Evolutionary conservation across 2,113 vertebrate species (phyloP).

Genomic region (Psilopogon haemacephalus): DNA sequence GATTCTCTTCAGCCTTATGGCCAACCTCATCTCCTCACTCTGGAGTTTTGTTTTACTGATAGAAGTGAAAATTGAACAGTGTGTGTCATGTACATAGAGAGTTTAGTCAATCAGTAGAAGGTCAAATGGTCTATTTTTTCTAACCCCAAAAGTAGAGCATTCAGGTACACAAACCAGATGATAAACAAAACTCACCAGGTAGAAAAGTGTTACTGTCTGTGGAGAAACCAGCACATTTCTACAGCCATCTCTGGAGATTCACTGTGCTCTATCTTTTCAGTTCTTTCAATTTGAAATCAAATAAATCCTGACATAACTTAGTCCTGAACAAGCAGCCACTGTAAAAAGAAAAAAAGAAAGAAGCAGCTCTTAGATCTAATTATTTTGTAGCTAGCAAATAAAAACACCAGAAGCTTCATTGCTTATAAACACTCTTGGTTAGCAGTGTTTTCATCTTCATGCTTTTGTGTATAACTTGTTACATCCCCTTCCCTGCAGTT

Average conservation of each 20-base stretch:
- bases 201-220: background rate
- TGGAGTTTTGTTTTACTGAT: background rate
- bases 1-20: background rate
- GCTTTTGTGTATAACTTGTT: background rate
- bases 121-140: no score
- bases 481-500: background rate
- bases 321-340: background rate
- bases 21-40: background rate
- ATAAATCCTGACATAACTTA: background rate
- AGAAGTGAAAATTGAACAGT: background rate
- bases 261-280: background rate
- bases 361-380: background rate
- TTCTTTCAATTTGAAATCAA: background rate
- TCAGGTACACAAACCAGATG: background rate
- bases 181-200: background rate
- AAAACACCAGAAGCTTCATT: background rate
- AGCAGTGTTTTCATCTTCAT: background rate
- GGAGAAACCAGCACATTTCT: background rate
- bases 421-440: background rate
- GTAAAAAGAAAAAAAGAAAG: background rate
- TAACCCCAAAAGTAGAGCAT: background rate
- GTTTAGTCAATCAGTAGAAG: background rate
- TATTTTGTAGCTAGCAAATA: background rate
- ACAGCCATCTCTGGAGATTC: background rate
- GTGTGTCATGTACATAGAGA: background rate